A percentile compares a stretch with the other conserved stretches of the same genome.
Conservation (phyloP, 2,113 vertebrate genomes). For the Manacus vitellinus region DNA sequence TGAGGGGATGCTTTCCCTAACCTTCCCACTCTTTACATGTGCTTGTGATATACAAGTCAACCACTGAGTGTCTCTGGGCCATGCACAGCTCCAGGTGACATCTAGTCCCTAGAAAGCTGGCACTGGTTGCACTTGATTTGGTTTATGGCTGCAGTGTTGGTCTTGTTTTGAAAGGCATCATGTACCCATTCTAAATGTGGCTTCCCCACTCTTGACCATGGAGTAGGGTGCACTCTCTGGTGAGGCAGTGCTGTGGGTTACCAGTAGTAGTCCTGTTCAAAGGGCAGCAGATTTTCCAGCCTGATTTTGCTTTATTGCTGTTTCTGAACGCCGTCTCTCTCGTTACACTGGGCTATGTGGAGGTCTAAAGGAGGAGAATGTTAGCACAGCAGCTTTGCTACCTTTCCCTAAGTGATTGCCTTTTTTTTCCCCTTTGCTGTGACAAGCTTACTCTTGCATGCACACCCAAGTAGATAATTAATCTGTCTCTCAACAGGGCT, state of each 20-base stretch:
- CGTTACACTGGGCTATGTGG: neutral
- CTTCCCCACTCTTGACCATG: neutral
- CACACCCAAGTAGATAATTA: neutral
- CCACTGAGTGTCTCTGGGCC: slow-evolving; percentile 17
- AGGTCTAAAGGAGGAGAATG: neutral
- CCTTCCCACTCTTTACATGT: rapidly evolving
- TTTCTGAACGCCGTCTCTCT: neutral
- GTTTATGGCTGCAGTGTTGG: neutral
- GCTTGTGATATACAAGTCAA: neutral
- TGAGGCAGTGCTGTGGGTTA: neutral
- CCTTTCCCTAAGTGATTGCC: neutral
- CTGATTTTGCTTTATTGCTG: neutral
- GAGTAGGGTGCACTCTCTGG: neutral
- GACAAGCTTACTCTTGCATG: neutral
- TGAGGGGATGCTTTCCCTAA: neutral
- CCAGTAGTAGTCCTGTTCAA: neutral
- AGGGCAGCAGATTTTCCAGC: neutral
- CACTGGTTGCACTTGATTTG: neutral
- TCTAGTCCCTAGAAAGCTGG: neutral
- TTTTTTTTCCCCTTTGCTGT: neutral
- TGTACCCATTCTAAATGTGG: neutral
- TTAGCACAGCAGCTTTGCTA: neutral
- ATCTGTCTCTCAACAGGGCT: slow-evolving; percentile 3
- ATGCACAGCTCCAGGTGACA: neutral
- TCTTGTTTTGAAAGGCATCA: neutral